A percentile compares a stretch with the other conserved stretches of the same genome.
These are phyloP conservation scores for Cyrtonyx montezumae DNA, from an alignment of 2,113 vertebrate species.

Conservation along the genomic window DNA sequence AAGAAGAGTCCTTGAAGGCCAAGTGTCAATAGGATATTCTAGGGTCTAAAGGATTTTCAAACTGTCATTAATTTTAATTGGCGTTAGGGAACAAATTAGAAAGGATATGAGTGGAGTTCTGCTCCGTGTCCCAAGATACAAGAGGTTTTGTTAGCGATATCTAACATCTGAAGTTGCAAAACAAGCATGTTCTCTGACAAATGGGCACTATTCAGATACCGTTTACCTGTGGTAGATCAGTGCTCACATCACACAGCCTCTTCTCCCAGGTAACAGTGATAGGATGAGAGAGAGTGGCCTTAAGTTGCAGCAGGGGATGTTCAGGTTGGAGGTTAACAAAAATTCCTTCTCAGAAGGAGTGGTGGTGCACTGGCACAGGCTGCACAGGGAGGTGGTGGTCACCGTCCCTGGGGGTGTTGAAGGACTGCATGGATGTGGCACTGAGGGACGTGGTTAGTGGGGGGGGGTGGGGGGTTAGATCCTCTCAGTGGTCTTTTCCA, in stretches of 20 bases:
- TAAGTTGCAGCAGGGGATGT: too few relatives aligned
- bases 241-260: not conserved
- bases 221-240: not conserved
- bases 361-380: too few relatives aligned
- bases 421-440: too few relatives aligned
- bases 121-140: not conserved
- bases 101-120: not conserved
- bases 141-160: not conserved
- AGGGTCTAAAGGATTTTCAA: conserved; percentile 24
- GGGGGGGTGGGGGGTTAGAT: too few relatives aligned
- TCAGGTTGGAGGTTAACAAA: too few relatives aligned
- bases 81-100: not conserved
- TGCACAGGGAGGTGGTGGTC: too few relatives aligned
- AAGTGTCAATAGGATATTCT: conserved; percentile 3
- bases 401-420: too few relatives aligned
- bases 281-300: too few relatives aligned
- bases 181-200: not conserved
- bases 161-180: not conserved
- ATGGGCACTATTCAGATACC: not conserved
- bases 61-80: conserved; percentile 30
- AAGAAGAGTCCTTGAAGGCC: conserved; percentile 10
- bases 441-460: too few relatives aligned
- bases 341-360: too few relatives aligned
- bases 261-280: too few relatives aligned
- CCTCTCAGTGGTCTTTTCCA: too few relatives aligned